Evolutionary conservation across 2,888 invertebrate genomes (phyloP).

Genomic region (Globia sparganii): DNA sequence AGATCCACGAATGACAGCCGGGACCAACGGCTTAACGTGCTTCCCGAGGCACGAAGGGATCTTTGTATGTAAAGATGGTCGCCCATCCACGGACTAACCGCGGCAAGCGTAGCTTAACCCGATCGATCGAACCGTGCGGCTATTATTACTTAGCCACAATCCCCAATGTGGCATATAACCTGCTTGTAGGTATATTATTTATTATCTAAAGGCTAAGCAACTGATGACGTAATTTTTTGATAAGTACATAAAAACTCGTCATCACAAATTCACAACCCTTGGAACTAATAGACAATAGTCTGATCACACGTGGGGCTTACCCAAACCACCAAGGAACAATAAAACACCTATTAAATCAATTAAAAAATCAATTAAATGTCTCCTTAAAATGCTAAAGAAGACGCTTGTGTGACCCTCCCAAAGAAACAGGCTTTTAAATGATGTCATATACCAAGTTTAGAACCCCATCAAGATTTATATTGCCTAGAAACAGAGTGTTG

Average conservation of each 20-base stretch:
- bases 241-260: background rate
- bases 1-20: background rate
- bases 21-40: background rate
- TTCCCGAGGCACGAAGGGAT: no score
- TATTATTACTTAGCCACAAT: background rate
- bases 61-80: no score
- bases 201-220: background rate
- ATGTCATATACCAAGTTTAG: conserved; percentile 52
- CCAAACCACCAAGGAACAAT: background rate
- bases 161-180: background rate
- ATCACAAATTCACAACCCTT: background rate
- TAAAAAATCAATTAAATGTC: conserved; percentile 7
- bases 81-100: no score
- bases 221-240: background rate
- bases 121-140: background rate
- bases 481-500: conserved; percentile 3
- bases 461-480: conserved; percentile 37
- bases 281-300: background rate
- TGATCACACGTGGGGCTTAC: conserved; percentile 2
- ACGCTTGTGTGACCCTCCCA: conserved; percentile 28
- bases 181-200: background rate
- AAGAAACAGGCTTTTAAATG: conserved; percentile 43
- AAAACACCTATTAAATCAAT: conserved; percentile 18
- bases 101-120: no score
- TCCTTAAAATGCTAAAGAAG: conserved; percentile 38